Conservation (phyloP, 2,113 vertebrate genomes). For the Puffinus mauretanicus region DNA sequence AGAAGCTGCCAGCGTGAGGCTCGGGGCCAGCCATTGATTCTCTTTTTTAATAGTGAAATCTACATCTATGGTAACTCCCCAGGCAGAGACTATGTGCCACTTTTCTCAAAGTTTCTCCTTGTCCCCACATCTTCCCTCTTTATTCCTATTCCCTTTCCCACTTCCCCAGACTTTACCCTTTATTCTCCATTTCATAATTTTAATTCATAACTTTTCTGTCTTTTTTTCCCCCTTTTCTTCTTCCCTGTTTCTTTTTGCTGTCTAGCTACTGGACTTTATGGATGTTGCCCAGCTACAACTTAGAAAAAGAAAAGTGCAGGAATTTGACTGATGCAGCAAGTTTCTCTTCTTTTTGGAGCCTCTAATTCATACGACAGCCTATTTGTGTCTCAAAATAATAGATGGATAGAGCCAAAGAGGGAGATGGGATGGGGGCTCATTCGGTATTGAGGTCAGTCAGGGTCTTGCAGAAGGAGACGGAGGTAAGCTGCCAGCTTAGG, state of each 20-base stretch:
- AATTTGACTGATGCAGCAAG: constrained; percentile 44
- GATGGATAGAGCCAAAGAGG: neutral
- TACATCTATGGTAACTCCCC: constrained; percentile 16
- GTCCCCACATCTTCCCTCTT: neutral
- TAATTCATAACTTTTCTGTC: neutral
- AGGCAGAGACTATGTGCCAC: neutral
- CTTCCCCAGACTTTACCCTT: neutral
- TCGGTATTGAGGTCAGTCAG: neutral
- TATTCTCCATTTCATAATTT: neutral
- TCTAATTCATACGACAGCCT: neutral
- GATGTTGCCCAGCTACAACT: constrained; percentile 5
- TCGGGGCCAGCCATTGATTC: constrained; percentile 63
- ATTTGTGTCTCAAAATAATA: neutral
- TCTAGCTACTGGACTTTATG: neutral
- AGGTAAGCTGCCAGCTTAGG: neutral
- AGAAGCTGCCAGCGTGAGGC: constrained; percentile 57
- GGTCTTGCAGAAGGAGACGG: neutral
- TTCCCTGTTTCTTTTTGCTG: neutral
- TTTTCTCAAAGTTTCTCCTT: neutral
- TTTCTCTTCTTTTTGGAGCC: constrained; percentile 25
- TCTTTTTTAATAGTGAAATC: constrained; percentile 29
- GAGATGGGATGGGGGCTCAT: neutral
- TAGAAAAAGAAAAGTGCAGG: neutral
- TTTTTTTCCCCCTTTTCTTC: neutral
- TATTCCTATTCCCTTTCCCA: neutral